phyloP scores from a whole-genome alignment of 1,140 invertebrate species.

The Phocides pigmalion region DNA sequence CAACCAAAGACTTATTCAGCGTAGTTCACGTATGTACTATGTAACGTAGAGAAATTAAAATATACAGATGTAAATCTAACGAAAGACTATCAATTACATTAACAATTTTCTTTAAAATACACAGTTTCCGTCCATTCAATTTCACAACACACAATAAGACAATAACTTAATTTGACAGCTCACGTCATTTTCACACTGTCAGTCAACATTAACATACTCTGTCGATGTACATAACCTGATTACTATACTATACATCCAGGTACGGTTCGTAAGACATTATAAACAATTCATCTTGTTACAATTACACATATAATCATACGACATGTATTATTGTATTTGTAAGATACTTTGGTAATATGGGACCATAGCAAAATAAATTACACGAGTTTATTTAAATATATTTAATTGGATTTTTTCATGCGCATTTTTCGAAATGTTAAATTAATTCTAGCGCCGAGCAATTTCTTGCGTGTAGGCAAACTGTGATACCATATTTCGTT shows the following conservation, averaged over 20 bases:
- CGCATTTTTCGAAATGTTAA: constrained; percentile 87
- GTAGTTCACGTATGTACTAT: not conserved
- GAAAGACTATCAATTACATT: not conserved
- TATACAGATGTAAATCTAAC: not conserved
- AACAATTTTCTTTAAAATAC: not conserved
- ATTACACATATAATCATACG: too few relatives aligned
- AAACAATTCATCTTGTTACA: too few relatives aligned
- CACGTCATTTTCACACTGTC: too few relatives aligned
- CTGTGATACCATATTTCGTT: constrained; percentile 90
- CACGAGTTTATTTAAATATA: not conserved
- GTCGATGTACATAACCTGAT: too few relatives aligned
- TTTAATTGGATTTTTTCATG: constrained; percentile 8
- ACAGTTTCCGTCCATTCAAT: not conserved
- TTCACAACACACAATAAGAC: too few relatives aligned
- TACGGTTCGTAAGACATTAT: too few relatives aligned
- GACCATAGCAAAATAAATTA: too few relatives aligned
- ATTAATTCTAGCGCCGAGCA: constrained; percentile 85
- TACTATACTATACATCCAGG: too few relatives aligned
- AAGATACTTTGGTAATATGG: too few relatives aligned
- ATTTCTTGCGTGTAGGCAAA: constrained; percentile 85
- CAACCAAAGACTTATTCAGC: not conserved
- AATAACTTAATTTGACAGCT: too few relatives aligned
- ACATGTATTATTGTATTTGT: too few relatives aligned
- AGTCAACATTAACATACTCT: too few relatives aligned
- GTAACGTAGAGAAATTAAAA: not conserved